Base-by-base conservation (phyloP, 2,888 invertebrate species). In the Acrocera orbiculus region DNA sequence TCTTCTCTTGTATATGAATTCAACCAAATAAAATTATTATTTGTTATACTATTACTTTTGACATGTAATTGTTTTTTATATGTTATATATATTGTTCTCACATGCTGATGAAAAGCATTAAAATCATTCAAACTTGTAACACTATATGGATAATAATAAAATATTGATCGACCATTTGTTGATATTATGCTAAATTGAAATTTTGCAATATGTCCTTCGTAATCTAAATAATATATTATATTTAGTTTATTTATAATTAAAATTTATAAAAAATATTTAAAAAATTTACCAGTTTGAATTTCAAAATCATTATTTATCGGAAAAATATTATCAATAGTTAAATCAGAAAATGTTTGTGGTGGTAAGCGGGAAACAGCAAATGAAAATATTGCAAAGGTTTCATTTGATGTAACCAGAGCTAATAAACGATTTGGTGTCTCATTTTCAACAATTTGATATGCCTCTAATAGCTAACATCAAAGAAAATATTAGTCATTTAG, bases 301-400 rank as follows among this genome's bases (percentile, higher is more conserved):
- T 75, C 73, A 56, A 87, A 85, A 48, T 72, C 70, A 47, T 72
- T 70, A 61, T 85, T 78, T 36, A 87, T 70, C 16, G 86, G 80
- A 48, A 86, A 68, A 32, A 80, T 75, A 56, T 74, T 73, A 60
- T 85, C 83, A 47, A 86, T 70, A 10, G 76, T 73, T 44, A 87
- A 64, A 61, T 86, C 85, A 32, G 74, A 75, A 50, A 76, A 73
- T 35, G 73, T 71, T 52, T 69, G 70, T 14, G 81, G 76, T 45
- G 76, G 76, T 47, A 50, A 46, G 25, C 56, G 51, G 4, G 48
- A 40, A 3, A 51, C 42, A 11, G 47, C 47, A 32, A 60, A 50
- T n/a, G 58, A 51, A 10, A 60, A 50, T 20, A 61, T 44, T 4
- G 57, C 60, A 36, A 51, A 56, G 2, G 58, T 55, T 9, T 54